Base-by-base conservation (phyloP, 92 coral and sea anemone species). In the Montipora capitata region DNA sequence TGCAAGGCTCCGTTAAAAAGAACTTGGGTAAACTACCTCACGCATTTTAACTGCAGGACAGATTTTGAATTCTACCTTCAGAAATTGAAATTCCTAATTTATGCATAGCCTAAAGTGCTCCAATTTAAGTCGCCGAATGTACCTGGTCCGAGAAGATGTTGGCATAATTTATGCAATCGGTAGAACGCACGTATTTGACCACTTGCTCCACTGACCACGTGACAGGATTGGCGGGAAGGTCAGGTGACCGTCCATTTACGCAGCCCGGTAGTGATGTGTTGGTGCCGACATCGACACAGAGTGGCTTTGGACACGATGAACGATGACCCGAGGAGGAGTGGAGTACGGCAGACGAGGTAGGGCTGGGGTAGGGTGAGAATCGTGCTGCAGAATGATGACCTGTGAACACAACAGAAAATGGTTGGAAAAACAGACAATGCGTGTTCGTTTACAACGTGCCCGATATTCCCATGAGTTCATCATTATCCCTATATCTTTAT, bases 241-340 rank as follows among this genome's bases (percentile, higher is more conserved):
- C 98, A 38, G 96, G 93, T 58, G 98, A 97, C 81, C 94, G 88
- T 54, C 95, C 97, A 88, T 94, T 92, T 84, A 94, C 78, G 87
- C 98, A 95, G 68, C 99, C 99, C 40, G 99, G 99, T 71, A 97
- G 91, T 86, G 99, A 97, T 67, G 99, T 97, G 83, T 97, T 97
- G 69, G 95, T 96, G 16, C 98, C 95, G 52, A 95, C 95, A 77
- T 93, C 96, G 10, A 88, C 96, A 75, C 86, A 74, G 27, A 49
- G 58, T 16, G 94, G 94, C 89, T 93, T 94, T 58, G 97, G 87
- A 40, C 78, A 76, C 45, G 78, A 76, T 77, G 91, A 77, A 45
- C 91, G 87, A 63, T 75, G 85, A 9, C 83, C 84, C 14, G 83
- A 49, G 63, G 94, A 85, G 57, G 95, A 89, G 76, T 48, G 68